phyloP scores from a whole-genome alignment of 2,113 vertebrate species.

The Furnarius figulus region DNA sequence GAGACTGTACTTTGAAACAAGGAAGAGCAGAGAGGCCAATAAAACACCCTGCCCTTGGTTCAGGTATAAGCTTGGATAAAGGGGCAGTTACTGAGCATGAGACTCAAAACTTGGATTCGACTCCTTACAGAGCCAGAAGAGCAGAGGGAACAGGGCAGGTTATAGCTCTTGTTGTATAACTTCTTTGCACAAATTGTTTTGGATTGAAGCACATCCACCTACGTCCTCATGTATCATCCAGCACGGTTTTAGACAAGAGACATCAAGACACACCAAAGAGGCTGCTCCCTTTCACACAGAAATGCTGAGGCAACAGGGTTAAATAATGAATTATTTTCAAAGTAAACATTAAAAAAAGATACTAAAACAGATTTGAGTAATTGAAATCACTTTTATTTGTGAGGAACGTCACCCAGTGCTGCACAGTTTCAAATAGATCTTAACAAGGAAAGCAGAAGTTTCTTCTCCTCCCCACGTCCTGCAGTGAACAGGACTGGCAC shows the following conservation, averaged over 20 bases:
- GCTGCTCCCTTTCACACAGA: neutral
- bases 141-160: neutral
- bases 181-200: neutral
- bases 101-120: neutral
- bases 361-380: neutral
- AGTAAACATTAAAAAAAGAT: neutral
- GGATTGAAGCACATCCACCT: neutral
- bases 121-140: neutral
- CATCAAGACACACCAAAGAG: neutral
- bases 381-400: slow-evolving; percentile 73
- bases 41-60: neutral
- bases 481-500: slow-evolving; percentile 71
- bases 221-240: neutral
- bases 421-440: slow-evolving; percentile 73
- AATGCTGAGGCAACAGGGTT: neutral
- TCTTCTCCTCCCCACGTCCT: slow-evolving; percentile 67
- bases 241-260: neutral
- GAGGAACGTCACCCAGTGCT: slow-evolving; percentile 68
- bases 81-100: neutral
- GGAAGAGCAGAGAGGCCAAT: neutral
- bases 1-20: neutral
- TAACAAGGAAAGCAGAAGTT: slow-evolving; percentile 68
- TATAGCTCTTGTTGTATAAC: neutral
- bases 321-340: neutral
- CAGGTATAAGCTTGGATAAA: neutral